Base-by-base conservation (phyloP, 2,113 vertebrate species). In the Aspidoscelis tigris region DNA sequence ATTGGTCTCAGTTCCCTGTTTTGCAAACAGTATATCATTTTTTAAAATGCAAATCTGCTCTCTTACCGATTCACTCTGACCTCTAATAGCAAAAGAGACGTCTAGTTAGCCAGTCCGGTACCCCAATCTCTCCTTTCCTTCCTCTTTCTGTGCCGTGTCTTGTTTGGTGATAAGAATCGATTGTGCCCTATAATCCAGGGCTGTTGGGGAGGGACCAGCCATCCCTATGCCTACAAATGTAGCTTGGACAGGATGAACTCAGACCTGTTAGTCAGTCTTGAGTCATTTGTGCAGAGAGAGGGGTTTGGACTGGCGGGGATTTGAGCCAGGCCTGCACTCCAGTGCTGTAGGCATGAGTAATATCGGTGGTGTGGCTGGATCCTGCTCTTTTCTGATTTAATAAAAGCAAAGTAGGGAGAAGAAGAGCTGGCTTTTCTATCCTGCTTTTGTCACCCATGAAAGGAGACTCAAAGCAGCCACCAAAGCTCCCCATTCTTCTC, bases 261-360 rank as follows among this genome's bases (percentile, higher is more conserved):
- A 33, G 69, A 58, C 39, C 7, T n/a, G 21, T 80, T 77, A 80
- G 74, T 80, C 76, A 53, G 43, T 50, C 83, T 53, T 85, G 83
- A 85, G 69, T 85, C 83, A 80, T 50, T 83, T 14, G 21, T 39
- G 55, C 68, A 74, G 68, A 50, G 44, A 71, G n/a, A 7, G 26
- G n/a, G 4, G 7, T 21, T 43, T n/a, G 8, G 44, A 74, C 6
- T 53, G 41, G 44, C n/a, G 41, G 47, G 70, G 69, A 69, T 84
- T 73, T 66, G n/a, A 26, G 26, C 21, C 10, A 39, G 68, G 3
- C 69, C 21, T 47, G 78, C 10, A 39, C 24, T 22, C 39, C 41
- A 66, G 24, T 7, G 69, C 14, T 43, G 41, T 55, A 77, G 58
- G 77, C 77, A 55, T 43, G 71, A 33, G 47, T 64, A 21, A 44